Evolutionary conservation across 2,888 invertebrate species (phyloP).

Genomic region (Cylloceria caligata): DNA sequence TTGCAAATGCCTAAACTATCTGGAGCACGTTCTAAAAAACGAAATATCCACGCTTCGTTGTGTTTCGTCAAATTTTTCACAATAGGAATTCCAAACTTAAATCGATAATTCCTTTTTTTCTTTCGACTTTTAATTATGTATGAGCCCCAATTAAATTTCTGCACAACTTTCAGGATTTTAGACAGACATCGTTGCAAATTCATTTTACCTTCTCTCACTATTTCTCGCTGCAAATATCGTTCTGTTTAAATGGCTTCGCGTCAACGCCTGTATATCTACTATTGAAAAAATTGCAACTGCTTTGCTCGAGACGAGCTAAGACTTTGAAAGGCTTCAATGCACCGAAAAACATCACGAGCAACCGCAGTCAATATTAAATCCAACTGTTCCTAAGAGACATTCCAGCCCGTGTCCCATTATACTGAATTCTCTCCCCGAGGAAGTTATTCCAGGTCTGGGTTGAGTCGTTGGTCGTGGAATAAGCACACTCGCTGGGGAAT

Average conservation of each 20-base stretch:
- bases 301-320: neutral
- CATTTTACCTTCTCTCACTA: too few species aligned
- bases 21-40: too few species aligned
- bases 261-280: neutral
- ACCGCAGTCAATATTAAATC: constrained; percentile 13
- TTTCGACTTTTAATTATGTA: too few species aligned
- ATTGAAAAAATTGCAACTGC: neutral
- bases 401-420: neutral
- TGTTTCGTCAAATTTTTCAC: too few species aligned
- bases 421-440: neutral
- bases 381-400: neutral
- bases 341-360: neutral
- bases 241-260: neutral
- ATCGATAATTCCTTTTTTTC: too few species aligned
- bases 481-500: neutral
- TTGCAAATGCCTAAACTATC: too few species aligned
- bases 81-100: too few species aligned
- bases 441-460: neutral
- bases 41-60: too few species aligned
- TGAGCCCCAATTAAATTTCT: too few species aligned
- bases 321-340: neutral
- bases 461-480: neutral
- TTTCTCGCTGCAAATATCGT: too few species aligned
- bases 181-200: too few species aligned
- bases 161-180: too few species aligned